These are phyloP conservation scores for Oenanthe melanoleuca DNA, from an alignment of 2,113 vertebrate genomes.

Conservation along the genomic window DNA sequence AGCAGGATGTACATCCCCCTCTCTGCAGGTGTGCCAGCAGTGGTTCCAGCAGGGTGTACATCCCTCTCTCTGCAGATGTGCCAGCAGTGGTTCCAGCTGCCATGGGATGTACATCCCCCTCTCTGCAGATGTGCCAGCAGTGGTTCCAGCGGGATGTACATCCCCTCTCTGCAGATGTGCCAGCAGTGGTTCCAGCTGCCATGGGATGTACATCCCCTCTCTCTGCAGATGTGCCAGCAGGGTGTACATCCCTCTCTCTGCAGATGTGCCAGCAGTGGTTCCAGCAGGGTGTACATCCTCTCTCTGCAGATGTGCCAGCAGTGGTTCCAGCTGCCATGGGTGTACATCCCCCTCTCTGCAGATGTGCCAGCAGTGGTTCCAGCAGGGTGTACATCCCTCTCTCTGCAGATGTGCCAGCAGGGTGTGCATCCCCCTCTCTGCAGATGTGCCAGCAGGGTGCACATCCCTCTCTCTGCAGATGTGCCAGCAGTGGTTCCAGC, in stretches of 20 bases:
- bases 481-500: background rate
- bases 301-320: background rate
- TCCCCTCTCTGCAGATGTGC: background rate
- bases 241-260: background rate
- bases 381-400: no score
- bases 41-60: background rate
- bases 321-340: background rate
- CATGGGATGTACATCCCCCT: background rate
- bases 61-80: background rate
- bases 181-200: no score
- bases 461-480: background rate
- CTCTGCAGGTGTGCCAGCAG: background rate
- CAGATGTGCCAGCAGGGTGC: background rate
- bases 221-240: no score
- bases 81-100: background rate
- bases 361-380: fast-evolving
- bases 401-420: no score
- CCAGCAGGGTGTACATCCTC: background rate
- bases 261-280: fast-evolving
- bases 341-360: background rate
- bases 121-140: background rate
- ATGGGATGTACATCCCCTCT: no score
- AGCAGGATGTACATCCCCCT: no score
- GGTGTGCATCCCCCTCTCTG: background rate
- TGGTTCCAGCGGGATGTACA: background rate